Conservation (phyloP, 2,888 invertebrate species). For the Drosophila incognita region DNA sequence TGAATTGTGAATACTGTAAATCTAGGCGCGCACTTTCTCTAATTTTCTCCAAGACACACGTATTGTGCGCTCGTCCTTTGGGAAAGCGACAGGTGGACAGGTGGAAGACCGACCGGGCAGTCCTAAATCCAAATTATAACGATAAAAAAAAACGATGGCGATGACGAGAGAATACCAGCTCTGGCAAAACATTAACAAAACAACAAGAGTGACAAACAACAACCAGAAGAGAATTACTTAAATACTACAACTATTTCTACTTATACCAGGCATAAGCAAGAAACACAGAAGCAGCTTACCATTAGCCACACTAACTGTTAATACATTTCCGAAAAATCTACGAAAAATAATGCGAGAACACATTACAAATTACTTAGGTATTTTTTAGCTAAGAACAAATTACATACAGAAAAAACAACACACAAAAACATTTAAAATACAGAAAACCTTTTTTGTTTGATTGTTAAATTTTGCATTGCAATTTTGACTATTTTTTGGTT, state of each 20-base stretch:
- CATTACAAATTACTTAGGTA: slow-evolving; percentile 40
- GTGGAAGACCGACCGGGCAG: neutral
- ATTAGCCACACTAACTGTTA: slow-evolving; percentile 40
- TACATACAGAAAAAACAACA: slow-evolving; percentile 26
- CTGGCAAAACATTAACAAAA: slow-evolving; percentile 13
- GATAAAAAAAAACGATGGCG: slow-evolving; percentile 14
- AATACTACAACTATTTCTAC: slow-evolving; percentile 47
- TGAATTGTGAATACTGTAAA: slow-evolving; percentile 61
- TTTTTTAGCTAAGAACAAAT: slow-evolving; percentile 55
- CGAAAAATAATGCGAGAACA: slow-evolving; percentile 30
- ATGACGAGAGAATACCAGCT: slow-evolving; percentile 11
- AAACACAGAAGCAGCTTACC: slow-evolving; percentile 37
- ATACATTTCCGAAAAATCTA: slow-evolving; percentile 30
- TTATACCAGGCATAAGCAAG: slow-evolving; percentile 29
- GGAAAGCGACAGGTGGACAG: slow-evolving; percentile 7
- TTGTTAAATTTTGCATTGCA: slow-evolving; percentile 25
- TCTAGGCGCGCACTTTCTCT: slow-evolving; percentile 57
- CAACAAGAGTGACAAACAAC: slow-evolving; percentile 1
- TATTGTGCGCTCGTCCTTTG: neutral
- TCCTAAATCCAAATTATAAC: slow-evolving; percentile 9
- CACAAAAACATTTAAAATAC: slow-evolving; percentile 6
- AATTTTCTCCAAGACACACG: slow-evolving; percentile 1
- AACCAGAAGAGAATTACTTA: slow-evolving; percentile 55
- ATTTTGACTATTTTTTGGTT: slow-evolving; percentile 26
- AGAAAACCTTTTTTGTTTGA: slow-evolving; percentile 2